A percentile compares a stretch with the other conserved stretches of the same genome.
These are phyloP conservation scores for Prolemur simus DNA, from an alignment of 2,113 vertebrate genomes.

Conservation along the genomic window DNA sequence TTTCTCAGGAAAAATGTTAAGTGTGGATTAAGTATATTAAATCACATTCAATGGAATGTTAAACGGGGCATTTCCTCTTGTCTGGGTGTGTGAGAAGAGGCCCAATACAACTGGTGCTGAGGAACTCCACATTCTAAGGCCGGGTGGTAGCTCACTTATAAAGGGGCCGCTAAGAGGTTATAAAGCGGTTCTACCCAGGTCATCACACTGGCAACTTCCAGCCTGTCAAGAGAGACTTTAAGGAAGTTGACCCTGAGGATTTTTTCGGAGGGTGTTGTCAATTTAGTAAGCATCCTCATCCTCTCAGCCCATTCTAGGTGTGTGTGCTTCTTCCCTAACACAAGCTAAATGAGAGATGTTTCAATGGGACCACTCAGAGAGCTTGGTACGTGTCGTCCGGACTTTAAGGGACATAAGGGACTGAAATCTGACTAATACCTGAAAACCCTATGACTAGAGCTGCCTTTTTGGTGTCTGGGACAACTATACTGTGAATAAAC, in stretches of 20 bases:
- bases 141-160: neutral
- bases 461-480: neutral
- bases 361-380: neutral
- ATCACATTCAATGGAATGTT: neutral
- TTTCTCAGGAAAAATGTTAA: neutral
- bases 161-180: neutral
- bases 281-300: neutral
- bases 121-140: neutral
- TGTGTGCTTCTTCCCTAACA: neutral
- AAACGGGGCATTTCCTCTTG: neutral
- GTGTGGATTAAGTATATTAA: neutral
- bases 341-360: neutral
- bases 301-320: neutral
- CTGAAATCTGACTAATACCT: neutral
- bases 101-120: neutral
- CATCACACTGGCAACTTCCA: neutral
- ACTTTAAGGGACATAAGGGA: neutral
- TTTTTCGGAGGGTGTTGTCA: neutral
- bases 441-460: neutral
- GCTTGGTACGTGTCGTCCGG: neutral
- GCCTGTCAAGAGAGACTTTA: neutral
- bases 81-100: neutral
- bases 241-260: neutral
- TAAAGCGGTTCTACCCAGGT: neutral
- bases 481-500: neutral